Conservation (phyloP, 2,113 vertebrate genomes). For the Gallinago jamesoni region DNA sequence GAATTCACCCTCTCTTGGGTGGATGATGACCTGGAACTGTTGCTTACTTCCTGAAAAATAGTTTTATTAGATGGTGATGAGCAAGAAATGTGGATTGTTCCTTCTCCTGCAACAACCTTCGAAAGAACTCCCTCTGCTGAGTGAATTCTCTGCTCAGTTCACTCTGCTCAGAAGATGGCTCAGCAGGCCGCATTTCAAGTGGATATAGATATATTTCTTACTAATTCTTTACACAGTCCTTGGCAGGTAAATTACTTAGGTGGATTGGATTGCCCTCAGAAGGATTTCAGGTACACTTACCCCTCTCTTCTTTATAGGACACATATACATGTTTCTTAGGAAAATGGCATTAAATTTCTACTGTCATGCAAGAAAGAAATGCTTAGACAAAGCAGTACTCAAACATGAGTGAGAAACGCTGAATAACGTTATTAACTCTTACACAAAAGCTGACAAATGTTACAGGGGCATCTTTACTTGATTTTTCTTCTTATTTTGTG, state of each 20-base stretch:
- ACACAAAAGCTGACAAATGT: neutral
- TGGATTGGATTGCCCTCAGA: neutral
- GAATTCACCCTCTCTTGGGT: neutral
- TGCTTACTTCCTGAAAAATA: neutral
- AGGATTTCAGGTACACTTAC: neutral
- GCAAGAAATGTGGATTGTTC: neutral
- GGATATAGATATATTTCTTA: neutral
- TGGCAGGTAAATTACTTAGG: neutral
- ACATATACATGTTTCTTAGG: accelerated
- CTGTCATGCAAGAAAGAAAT: neutral
- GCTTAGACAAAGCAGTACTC: neutral
- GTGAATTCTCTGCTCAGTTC: no score
- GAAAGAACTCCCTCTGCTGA: neutral
- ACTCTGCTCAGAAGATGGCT: neutral
- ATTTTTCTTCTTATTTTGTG: neutral
- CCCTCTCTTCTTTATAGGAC: neutral
- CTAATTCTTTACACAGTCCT: neutral
- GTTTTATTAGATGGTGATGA: neutral
- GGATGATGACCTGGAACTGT: neutral
- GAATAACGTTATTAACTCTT: neutral
- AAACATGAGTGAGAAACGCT: neutral
- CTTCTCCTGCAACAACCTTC: neutral
- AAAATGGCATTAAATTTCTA: neutral
- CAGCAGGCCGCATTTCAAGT: neutral
- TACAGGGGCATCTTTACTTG: neutral